Base-by-base conservation (phyloP, 2,888 invertebrate species). In the Deilephila elpenor region DNA sequence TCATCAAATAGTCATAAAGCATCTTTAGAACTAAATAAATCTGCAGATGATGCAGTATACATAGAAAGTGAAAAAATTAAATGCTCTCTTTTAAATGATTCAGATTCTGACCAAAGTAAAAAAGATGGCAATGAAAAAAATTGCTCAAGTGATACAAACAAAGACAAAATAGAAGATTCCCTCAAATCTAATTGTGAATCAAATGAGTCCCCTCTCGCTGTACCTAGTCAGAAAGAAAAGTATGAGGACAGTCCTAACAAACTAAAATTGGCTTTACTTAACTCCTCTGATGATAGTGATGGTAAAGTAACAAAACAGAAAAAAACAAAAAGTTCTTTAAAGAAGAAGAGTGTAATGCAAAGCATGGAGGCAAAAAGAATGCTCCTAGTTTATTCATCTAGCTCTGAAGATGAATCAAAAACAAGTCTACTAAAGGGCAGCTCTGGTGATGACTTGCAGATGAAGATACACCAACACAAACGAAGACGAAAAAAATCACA, bases 371-470 rank as follows among this genome's bases (percentile, higher is more conserved):
- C 91, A 32, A 94, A 91, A 77, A 89, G 88, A 84, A 90, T 85
- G 84, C 82, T 92, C 17, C 78, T 93, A 5, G 82, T 83, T 59
- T 86, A 90, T 78, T 90, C 91, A 59, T 91, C 92, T 44, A 91
- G 91, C 80, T 93, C 94, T 7, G 94, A 92, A 64, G 92, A 91
- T 73, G 91, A 92, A 85, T 78, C 86, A 72, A 77, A 89, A 25
- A 84, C 75, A 76, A 81, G 78, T 80, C 83, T 79, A 5, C 5
- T 14, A 20, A 64, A 44, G 25, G 1, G 11, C 44, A 44, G 44
- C 2, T 62, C 62, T 56, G 56, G 7, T 8, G 19, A n/a, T 37
- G 37, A n/a, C 51, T 25, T 25, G 11, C 17, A 25, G 25, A 14
- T 20, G 71, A 78, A 74, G 14, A 78, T 72, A 56, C 67, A 51